Evolutionary conservation across 2,888 invertebrate genomes (phyloP).

Genomic region (Deilephila elpenor): DNA sequence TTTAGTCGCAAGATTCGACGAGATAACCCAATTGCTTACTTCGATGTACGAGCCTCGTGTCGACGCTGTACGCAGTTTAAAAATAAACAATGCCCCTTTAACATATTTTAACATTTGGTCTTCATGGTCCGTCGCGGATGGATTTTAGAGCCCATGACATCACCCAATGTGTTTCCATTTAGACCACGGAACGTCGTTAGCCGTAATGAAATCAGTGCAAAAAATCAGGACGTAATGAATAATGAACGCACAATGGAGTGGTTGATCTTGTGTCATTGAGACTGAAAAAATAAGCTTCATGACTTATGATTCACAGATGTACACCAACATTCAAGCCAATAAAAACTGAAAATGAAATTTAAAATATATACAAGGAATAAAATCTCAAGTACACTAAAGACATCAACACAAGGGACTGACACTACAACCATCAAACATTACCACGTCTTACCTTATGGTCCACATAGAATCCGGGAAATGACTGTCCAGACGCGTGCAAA

Average conservation of each 20-base stretch:
- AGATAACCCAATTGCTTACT: constrained; percentile 48
- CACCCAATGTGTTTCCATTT: constrained; percentile 59
- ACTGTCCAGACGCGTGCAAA: constrained; percentile 78
- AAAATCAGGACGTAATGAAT: constrained; percentile 23
- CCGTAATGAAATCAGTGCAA: constrained; percentile 5
- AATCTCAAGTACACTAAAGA: neutral
- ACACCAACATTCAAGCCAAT: neutral
- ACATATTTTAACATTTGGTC: constrained; percentile 45
- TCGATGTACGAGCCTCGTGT: constrained; percentile 30
- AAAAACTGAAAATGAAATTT: neutral
- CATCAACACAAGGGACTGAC: neutral
- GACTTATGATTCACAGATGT: neutral
- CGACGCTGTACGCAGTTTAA: constrained; percentile 12
- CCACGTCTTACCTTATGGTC: constrained; percentile 75
- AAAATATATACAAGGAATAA: neutral
- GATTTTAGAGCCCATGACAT: constrained; percentile 62
- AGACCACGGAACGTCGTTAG: constrained; percentile 39
- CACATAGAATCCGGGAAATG: constrained; percentile 81
- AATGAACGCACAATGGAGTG: constrained; percentile 20
- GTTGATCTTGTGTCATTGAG: constrained; percentile 30
- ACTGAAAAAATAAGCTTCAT: constrained; percentile 31
- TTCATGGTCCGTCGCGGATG: constrained; percentile 61
- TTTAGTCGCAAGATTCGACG: constrained; percentile 37
- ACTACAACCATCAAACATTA: constrained; percentile 40
- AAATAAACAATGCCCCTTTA: constrained; percentile 23